Base-by-base conservation (phyloP, 2,888 invertebrate species). In the Hoplodrina ambigua region DNA sequence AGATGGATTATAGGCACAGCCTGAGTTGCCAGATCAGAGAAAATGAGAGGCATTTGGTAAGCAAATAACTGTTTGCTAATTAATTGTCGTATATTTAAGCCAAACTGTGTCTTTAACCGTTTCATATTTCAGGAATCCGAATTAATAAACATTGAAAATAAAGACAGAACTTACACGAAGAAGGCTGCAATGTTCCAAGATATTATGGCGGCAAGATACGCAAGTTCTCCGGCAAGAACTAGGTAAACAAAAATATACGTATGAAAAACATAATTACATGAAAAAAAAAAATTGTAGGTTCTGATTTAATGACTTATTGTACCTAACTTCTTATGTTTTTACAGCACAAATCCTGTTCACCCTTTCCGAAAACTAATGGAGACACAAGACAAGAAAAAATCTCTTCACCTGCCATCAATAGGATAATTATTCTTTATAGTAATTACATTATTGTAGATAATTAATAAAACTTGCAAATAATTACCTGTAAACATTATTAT, bases 331-430 rank as follows among this genome's bases (percentile, higher is more conserved):
- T 20, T 53, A 2, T 41, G 5, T 44, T 59, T 91, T 90, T 13
- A 5, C 90, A 94, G 94, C 76, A 92, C 92, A 30, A 94, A 94
- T 82, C 94, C 94, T 0, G 89, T 94, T 63, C 95, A 95, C 81
- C 95, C 95, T 0, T 95, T 95, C 60, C 88, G 84, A 87, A 92
- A 90, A 84, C 55, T 88, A 19, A 84, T 94, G 69, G 88, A 90
- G 41, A 76, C 81, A 44, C 84, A 89, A 82, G 82, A 84, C 70
- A 67, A 75, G 11, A 85, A 82, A 11, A 81, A 78, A 56, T 52
- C 75, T 41, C 80, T 87, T 46, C 88, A 89, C 63, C 66, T 92
- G 25, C 92, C 92, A n/a, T 77, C 83, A 41, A 89, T 89, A 70
- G 52, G 65, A 65, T 85, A 78, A 62, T 65, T 19, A 33, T 63